Base-by-base conservation (phyloP, 2,888 invertebrate species). In the Ephialtes manifestator region DNA sequence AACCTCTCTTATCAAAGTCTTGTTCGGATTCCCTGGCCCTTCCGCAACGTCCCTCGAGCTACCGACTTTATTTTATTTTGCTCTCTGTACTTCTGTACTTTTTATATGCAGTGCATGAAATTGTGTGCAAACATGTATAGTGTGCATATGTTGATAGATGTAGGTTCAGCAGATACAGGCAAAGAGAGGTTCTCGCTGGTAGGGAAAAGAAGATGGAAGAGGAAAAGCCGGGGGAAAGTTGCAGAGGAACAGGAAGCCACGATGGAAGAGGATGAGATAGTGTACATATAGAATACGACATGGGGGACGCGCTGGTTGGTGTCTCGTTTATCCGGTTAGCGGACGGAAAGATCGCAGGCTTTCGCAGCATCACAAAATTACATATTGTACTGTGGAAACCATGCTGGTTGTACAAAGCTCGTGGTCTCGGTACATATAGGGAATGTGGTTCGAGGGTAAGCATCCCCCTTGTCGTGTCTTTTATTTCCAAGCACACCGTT, bases 271-370 rank as follows among this genome's bases (percentile, higher is more conserved):
- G 60, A 78, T 68, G 74, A 28, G 78, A 83, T 67, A 74, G 39
- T 55, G 51, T 65, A 55, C 15, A 60, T 20, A 46, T n/a, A 77
- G 24, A 60, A n/a, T 60, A 53, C 28, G 65, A 55, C 51, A 76
- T 43, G 70, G 7, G 24, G 43, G 70, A 28, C 67, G 58, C 43
- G 39, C 35, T 35, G 46, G 35, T n/a, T 24, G 74, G 77, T 67
- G 39, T 67, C 81, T 68, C 81, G 81, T 77, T 81, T 55, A 78
- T 81, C 65, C 81, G 31, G 74, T 43, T 35, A 31, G 81, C 76
- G 72, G 70, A 78, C 78, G 55, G 46, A 53, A 72, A 77, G 78
- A 84, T 84, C 81, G 74, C 11, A 67, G 28, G 51, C 63, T 65
- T 53, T 48, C 39, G 46, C n/a, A 63, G 58, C 58, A 43, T 60